Percentiles rank a stretch among this genome's conserved stretches.
phyloP scores from a whole-genome alignment of 2,888 invertebrate genomes.

The Dilophus febrilis region DNA sequence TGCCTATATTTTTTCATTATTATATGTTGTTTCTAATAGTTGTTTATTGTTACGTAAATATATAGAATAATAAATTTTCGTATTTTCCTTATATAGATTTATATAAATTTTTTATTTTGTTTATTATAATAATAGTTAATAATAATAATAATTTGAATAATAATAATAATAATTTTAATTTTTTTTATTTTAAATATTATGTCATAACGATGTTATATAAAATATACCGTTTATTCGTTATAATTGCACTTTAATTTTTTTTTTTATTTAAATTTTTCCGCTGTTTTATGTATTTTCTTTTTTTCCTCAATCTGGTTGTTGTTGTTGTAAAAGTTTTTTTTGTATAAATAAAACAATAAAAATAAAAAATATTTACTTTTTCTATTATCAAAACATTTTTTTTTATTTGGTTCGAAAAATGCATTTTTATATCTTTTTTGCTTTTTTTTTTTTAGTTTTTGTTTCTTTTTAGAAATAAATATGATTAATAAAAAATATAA shows the following conservation, averaged over 20 bases:
- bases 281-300: conserved; percentile 12
- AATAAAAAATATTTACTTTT: conserved; percentile 9
- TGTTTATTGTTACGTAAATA: no score
- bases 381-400: conserved; percentile 9
- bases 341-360: no score
- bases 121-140: conserved; percentile 25
- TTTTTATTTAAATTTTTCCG: conserved; percentile 11
- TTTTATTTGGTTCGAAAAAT: conserved; percentile 12
- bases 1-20: no score
- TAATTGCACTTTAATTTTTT: conserved; percentile 39
- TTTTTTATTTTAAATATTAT: conserved; percentile 15
- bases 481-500: no score
- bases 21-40: no score
- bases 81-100: conserved; percentile 32
- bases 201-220: conserved; percentile 21
- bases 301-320: conserved; percentile 1
- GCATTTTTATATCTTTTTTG: conserved; percentile 8
- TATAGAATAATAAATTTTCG: no score
- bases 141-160: no score
- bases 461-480: no score
- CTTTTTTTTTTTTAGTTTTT: no score
- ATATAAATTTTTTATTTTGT: conserved; percentile 30
- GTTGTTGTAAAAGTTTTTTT: no score
- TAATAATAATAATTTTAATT: no score
- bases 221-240: conserved; percentile 31